phyloP scores from a whole-genome alignment of 2,888 invertebrate genomes.

The Agriopis marginaria region DNA sequence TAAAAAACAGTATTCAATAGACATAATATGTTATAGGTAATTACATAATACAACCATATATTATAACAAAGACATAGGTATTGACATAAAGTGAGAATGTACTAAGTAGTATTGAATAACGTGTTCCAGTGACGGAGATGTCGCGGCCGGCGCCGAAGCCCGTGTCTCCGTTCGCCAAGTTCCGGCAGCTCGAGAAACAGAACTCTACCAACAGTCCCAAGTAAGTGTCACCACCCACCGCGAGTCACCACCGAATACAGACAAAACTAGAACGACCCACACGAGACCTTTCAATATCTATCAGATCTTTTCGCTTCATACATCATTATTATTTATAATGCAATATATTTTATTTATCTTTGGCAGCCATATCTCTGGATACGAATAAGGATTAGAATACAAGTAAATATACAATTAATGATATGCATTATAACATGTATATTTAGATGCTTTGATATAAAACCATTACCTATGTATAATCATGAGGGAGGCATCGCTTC shows the following conservation, averaged over 20 bases:
- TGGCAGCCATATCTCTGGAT: slow-evolving; percentile 79
- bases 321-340: slow-evolving; percentile 56
- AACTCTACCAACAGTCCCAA: slow-evolving; percentile 92
- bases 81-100: too few species aligned
- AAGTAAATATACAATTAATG: slow-evolving; percentile 73
- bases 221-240: slow-evolving; percentile 81
- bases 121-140: slow-evolving; percentile 84
- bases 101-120: background rate
- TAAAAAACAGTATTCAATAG: too few species aligned
- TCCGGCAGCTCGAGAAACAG: slow-evolving; percentile 96
- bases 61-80: too few species aligned
- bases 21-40: too few species aligned
- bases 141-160: slow-evolving; percentile 87
- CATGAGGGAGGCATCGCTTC: slow-evolving; percentile 43
- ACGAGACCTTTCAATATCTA: slow-evolving; percentile 32
- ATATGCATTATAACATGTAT: slow-evolving; percentile 69
- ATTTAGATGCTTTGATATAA: slow-evolving; percentile 69
- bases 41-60: too few species aligned
- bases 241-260: slow-evolving; percentile 19
- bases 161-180: slow-evolving; percentile 95
- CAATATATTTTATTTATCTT: slow-evolving; percentile 75
- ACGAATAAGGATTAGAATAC: slow-evolving; percentile 73
- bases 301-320: slow-evolving; percentile 62
- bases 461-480: slow-evolving; percentile 35
- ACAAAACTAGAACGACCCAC: slow-evolving; percentile 28